phyloP scores from a whole-genome alignment of 2,797 vertebrate genomes.

The Coracias cyanogaster region DNA sequence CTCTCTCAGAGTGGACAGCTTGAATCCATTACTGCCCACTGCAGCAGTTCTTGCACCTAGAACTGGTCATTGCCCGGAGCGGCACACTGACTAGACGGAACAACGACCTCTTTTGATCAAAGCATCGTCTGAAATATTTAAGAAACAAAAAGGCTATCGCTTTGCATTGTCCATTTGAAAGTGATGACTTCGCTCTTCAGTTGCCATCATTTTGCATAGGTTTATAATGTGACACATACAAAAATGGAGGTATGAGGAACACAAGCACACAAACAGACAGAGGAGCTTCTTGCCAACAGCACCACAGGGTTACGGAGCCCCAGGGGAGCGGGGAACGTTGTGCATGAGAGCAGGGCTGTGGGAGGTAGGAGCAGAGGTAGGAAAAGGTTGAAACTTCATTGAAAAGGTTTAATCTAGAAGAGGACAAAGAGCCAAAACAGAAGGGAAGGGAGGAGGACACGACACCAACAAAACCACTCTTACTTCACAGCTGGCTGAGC shows the following conservation, averaged over 20 bases:
- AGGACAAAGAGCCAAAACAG: background rate
- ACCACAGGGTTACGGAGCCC: background rate
- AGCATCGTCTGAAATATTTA: background rate
- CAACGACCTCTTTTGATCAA: conserved; percentile 31
- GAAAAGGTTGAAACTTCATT: background rate
- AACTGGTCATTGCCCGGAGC: background rate
- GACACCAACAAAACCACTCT: background rate
- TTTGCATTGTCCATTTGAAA: background rate
- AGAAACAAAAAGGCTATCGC: background rate
- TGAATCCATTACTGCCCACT: conserved; percentile 53
- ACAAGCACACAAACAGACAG: background rate
- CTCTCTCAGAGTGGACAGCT: conserved; percentile 36
- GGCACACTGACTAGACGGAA: background rate
- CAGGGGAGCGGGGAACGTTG: background rate
- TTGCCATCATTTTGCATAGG: background rate
- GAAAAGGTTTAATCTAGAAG: background rate
- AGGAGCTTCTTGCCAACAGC: background rate
- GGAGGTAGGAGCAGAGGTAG: background rate
- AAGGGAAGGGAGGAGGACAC: background rate
- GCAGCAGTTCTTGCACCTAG: conserved; percentile 40
- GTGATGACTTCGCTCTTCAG: background rate
- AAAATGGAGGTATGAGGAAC: background rate
- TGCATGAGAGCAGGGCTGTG: background rate
- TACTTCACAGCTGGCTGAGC: background rate
- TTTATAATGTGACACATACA: background rate